Percentiles rank a stretch among this genome's conserved stretches.
phyloP scores from a whole-genome alignment of 2,888 invertebrate species.

The Danaus chrysippus region DNA sequence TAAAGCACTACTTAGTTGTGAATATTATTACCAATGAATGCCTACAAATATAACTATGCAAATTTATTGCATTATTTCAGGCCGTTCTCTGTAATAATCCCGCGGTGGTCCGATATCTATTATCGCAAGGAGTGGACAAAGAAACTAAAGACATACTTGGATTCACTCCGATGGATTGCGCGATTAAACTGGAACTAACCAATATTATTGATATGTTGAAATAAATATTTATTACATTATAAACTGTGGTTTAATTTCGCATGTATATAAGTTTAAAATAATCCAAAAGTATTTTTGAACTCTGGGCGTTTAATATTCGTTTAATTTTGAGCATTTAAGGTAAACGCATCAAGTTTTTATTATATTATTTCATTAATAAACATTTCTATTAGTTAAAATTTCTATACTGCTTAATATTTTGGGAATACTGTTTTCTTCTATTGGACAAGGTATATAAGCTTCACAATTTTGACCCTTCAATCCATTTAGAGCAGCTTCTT shows the following conservation, averaged over 20 bases:
- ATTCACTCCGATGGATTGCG: conserved; percentile 78
- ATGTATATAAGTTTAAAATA: too few relatives aligned
- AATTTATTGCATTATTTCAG: conserved; percentile 42
- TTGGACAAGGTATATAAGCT: conserved; percentile 60
- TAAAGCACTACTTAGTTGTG: not conserved
- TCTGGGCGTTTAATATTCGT: too few relatives aligned
- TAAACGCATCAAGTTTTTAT: too few relatives aligned
- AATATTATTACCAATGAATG: too few relatives aligned
- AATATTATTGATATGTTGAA: conserved; percentile 36
- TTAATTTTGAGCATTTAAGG: too few relatives aligned
- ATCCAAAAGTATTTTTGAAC: too few relatives aligned
- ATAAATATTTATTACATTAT: conserved; percentile 12
- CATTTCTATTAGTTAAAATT: conserved; percentile 15
- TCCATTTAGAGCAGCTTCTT: conserved; percentile 70
- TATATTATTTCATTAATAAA: not conserved
- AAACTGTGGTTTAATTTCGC: not conserved
- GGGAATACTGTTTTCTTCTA: conserved; percentile 46
- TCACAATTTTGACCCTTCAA: conserved; percentile 61
- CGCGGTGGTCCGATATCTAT: conserved; percentile 71
- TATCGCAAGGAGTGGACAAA: conserved; percentile 63
- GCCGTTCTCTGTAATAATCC: conserved; percentile 80
- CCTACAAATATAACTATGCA: too few relatives aligned
- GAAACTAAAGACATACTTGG: conserved; percentile 73
- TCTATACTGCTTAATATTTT: conserved; percentile 21
- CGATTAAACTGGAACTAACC: conserved; percentile 41